These are phyloP conservation scores for Polyommatus icarus DNA, from an alignment of 2,888 invertebrate genomes.

Conservation along the genomic window DNA sequence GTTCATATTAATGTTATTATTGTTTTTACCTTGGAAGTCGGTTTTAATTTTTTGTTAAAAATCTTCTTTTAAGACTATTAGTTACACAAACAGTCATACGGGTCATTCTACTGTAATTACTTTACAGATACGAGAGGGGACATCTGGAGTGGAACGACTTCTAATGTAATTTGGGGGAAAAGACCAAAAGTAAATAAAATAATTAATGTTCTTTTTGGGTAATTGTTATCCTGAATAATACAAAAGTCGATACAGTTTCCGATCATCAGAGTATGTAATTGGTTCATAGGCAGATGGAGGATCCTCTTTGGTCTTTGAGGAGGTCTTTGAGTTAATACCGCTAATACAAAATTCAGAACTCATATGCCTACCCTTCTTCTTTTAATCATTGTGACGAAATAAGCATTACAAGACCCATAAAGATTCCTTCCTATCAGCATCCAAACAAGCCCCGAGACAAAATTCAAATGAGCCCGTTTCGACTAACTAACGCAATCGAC, in stretches of 20 bases:
- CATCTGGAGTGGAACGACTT: constrained; percentile 6
- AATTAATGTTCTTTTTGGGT: neutral
- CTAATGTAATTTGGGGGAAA: constrained; percentile 12
- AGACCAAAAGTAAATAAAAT: neutral
- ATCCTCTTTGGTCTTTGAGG: too few species aligned
- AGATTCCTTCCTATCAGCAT: neutral
- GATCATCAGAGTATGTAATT: neutral
- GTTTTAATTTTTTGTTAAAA: too few species aligned
- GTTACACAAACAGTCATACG: neutral
- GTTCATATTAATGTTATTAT: too few species aligned
- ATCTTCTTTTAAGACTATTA: neutral
- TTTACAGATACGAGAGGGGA: constrained; percentile 14
- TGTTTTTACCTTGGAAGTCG: too few species aligned
- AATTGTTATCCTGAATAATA: neutral
- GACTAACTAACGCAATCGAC: constrained; percentile 27
- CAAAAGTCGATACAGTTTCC: neutral
- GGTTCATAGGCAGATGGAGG: too few species aligned
- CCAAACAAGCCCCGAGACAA: constrained; percentile 12
- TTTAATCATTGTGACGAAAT: neutral
- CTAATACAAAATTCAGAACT: neutral
- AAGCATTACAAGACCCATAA: neutral
- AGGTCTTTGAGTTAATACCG: too few species aligned
- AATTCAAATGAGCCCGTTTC: constrained; percentile 12
- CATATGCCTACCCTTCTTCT: neutral
- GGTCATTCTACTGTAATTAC: neutral